phyloP scores from a whole-genome alignment of 1,140 invertebrate species.

The Ectropis grisescens region DNA sequence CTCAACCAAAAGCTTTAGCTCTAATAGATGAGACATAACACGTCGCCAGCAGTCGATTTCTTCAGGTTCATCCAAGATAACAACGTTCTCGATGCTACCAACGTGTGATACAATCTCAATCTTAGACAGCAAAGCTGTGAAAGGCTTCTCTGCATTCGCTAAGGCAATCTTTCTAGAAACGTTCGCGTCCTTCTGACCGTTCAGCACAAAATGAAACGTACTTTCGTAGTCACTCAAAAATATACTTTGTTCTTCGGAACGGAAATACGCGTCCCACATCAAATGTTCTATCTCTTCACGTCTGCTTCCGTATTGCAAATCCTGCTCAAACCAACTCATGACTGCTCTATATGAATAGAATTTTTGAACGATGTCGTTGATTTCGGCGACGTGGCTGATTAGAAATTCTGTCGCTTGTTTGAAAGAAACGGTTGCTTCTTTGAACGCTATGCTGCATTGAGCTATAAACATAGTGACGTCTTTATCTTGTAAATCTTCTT shows the following conservation, averaged over 20 bases:
- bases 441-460: constrained; percentile 71
- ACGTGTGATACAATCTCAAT: constrained; percentile 61
- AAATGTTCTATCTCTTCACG: constrained; percentile 65
- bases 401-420: constrained; percentile 71
- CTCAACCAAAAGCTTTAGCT: constrained; percentile 43
- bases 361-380: constrained; percentile 54
- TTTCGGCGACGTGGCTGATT: constrained; percentile 61
- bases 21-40: constrained; percentile 37
- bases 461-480: constrained; percentile 68
- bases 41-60: constrained; percentile 40
- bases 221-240: constrained; percentile 44
- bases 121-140: constrained; percentile 48
- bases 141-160: constrained; percentile 30
- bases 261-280: constrained; percentile 69
- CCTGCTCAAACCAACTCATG: constrained; percentile 67
- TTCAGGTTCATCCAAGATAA: constrained; percentile 37
- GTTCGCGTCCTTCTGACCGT: constrained; percentile 38
- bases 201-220: constrained; percentile 44
- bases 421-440: constrained; percentile 66
- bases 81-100: constrained; percentile 46
- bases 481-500: constrained; percentile 47
- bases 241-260: constrained; percentile 28
- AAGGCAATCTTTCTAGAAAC: constrained; percentile 27
- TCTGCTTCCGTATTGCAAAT: constrained; percentile 43
- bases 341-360: constrained; percentile 70